Evolutionary conservation across 2,888 invertebrate genomes (phyloP), one percentile per base, ranked within the genome.

Genomic region (Ophioninae sp.): DNA sequence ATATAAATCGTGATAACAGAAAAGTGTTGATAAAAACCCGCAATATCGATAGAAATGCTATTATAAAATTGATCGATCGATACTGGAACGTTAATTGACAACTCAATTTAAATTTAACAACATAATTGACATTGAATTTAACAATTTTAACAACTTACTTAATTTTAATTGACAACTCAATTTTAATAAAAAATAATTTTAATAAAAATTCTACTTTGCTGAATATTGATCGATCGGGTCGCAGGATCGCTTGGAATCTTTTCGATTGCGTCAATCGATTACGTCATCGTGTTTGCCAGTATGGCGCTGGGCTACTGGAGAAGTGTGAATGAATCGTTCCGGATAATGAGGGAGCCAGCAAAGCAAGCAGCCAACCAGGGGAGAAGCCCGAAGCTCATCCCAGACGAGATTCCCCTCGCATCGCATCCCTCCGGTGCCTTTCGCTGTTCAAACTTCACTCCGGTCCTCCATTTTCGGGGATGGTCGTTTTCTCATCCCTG

Each of bases 311-410:
- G 64, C 30, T 58, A 84, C 85, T 83, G 10, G 72, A 73, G 81
- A 87, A 88, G 89, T 90, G 90, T 90, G 89, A 90, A 90, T 88
- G 89, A 89, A 89, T 56, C 88, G 87, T 88, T 89, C 88, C 85
- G 87, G 86, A 85, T 90, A 90, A 90, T 90, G 90, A 91, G 90
- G 88, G 90, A 87, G 87, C 71, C 56, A 85, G 86, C 87, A 86
- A 88, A 88, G 88, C 89, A 89, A 68, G 79, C 85, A 82, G 86
- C 88, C 88, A 90, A 87, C 89, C 87, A 88, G 87, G 84, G 86
- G 85, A 79, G 85, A 79, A 59, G 13, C 88, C 51, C 67, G 41
- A 23, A 23, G 59, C 64, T 75, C 63, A 61, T 85, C 84, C 86
- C 85, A 87, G 17, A 85, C 87, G 86, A 88, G 86, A 87, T 84